Evolutionary conservation across 1,140 invertebrate genomes (phyloP).

Genomic region (Caenorhabditis tropicalis): DNA sequence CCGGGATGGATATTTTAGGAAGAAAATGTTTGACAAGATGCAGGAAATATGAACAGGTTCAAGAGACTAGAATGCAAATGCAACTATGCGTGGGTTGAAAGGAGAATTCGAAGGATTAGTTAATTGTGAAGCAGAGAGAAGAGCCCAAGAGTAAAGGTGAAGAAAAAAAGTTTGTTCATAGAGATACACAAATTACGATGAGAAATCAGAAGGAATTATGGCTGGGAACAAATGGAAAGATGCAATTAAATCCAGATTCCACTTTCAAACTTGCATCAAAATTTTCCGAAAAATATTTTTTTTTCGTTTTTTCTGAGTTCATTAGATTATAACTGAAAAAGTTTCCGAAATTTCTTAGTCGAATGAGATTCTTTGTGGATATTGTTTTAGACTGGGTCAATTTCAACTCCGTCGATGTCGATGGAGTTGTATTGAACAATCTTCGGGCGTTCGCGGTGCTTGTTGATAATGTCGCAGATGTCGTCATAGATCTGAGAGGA

Average conservation of each 20-base stretch:
- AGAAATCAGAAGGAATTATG: constrained; percentile 13
- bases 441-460: constrained; percentile 54
- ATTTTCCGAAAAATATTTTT: too few relatives aligned
- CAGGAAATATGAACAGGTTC: background rate
- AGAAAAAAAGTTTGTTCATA: background rate
- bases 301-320: too few relatives aligned
- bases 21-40: constrained; percentile 7
- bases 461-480: constrained; percentile 50
- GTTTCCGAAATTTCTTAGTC: background rate
- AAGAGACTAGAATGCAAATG: background rate
- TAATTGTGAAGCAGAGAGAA: background rate
- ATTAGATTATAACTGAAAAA: too few relatives aligned
- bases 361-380: background rate
- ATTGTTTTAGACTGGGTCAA: constrained; percentile 31
- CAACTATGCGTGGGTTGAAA: background rate
- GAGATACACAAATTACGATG: constrained; percentile 11
- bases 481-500: constrained; percentile 43
- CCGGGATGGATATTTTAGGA: background rate
- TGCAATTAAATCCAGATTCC: too few relatives aligned
- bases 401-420: constrained; percentile 55
- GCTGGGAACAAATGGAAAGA: background rate
- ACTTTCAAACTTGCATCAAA: too few relatives aligned
- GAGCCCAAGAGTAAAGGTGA: background rate
- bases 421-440: constrained; percentile 54
- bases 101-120: too few relatives aligned